These are phyloP conservation scores for Petrocephalus sullivani DNA, from an alignment of 2,797 vertebrate genomes.

Conservation along the genomic window DNA sequence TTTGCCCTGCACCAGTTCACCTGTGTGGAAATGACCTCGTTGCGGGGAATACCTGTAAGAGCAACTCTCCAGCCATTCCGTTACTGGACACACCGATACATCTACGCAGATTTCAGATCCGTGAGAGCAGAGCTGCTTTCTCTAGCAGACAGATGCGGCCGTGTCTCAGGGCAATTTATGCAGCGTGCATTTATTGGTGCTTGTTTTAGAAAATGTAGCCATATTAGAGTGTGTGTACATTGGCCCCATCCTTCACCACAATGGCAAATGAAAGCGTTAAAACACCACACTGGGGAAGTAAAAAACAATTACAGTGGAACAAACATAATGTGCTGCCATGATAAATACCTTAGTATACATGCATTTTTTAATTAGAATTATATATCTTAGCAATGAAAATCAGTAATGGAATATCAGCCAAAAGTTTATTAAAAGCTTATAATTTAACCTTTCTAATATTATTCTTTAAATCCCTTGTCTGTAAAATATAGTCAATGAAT, in stretches of 20 bases:
- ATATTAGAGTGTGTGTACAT: neutral
- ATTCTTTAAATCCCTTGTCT: neutral
- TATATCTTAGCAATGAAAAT: neutral
- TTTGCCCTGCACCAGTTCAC: slow-evolving; percentile 85
- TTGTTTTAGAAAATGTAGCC: neutral
- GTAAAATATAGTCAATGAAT: neutral
- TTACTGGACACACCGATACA: neutral
- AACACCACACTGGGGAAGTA: neutral
- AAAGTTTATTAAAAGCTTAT: neutral
- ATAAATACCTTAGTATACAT: neutral
- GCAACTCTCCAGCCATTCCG: neutral
- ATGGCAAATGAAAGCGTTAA: neutral
- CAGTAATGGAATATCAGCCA: neutral
- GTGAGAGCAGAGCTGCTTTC: neutral
- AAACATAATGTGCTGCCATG: neutral
- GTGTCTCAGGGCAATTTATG: neutral
- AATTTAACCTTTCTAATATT: neutral
- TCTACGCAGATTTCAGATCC: neutral
- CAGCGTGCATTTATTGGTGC: neutral
- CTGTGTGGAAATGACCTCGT: slow-evolving; percentile 48
- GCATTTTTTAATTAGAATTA: neutral
- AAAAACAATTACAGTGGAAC: neutral
- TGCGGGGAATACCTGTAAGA: slow-evolving; percentile 72
- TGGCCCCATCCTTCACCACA: neutral
- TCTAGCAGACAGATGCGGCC: neutral